Base-by-base conservation (phyloP, 2,113 vertebrate genomes). In the Stigmatopora argus region DNA sequence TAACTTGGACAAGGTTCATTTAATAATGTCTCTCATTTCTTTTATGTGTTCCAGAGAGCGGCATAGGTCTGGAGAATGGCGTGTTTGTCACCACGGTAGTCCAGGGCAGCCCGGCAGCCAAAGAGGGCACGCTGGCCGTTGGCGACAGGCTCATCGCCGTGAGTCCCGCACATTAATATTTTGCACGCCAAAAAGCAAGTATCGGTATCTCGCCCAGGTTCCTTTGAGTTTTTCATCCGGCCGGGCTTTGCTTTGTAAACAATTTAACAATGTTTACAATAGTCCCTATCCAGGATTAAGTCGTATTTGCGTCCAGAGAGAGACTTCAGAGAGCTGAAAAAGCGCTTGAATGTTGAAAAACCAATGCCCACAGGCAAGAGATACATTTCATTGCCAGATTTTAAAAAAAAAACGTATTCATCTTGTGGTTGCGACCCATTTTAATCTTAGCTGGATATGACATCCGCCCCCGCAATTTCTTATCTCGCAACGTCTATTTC, bases 81-180 rank as follows among this genome's bases (percentile, higher is more conserved):
- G 87, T 98, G 11, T 95, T 93, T 48, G 92, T 96, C 64, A 90
- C 96, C 0, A 91, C 94, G 7, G 69, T 99, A 66, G 90, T 92
- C 41, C 93, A 94, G 0, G 94, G 96, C 69, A 97, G 95, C 64
- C 94, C 95, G 1, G 96, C 96, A 46, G 93, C 96, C 84, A 93
- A 91, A 80, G 95, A 99, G 49, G 95, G 95, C 19, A 94, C 95
- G 46, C 93, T 98, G 48, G 77, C 89, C 1, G 92, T 93, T 57
- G 96, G 96, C 88, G 96, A 99, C 72, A 90, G 96, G 82, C 92
- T 98, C 47, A 94, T 97, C 38, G 94, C 96, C 65, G 95, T 98
- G 88, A 96, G 96, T 93, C 61, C 57, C 51, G 26, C 26, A 31
- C 23, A 12, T 41, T 7, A 41, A 61, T 34, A 31, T 44, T 55